Evolutionary conservation across 2,797 vertebrate genomes (phyloP), one percentile per base, ranked within the genome.

Genomic region (Sebastes baramenuke): DNA sequence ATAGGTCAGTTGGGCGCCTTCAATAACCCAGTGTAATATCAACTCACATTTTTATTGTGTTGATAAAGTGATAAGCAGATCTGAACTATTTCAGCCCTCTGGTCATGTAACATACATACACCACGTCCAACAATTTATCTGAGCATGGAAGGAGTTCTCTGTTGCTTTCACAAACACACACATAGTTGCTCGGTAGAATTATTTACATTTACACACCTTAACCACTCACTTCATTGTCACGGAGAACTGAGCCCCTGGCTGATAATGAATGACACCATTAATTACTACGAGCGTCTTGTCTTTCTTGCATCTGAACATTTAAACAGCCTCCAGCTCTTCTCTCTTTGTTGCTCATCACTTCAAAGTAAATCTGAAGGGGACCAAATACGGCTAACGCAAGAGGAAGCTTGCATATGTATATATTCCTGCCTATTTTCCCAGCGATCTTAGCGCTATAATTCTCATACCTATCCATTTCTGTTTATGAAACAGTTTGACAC

Each of bases 381-480:
- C 58, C 70, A 73, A 56, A 66, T 60, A 22, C 66, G 80, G 38
- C 24, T 18, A 52, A 74, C 27, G 22, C 38, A 42, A 59, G 22
- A 18, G 16, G 29, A 52, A 52, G 18, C 20, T 52, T 27, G 9
- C 36, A 66, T 42, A 27, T 25, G n/a, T 38, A 38, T 72, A 29
- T 58, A 67, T 29, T 75, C 56, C 29, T 24, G n/a, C 27, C 16
- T 56, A 13, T 66, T 38, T 74, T 71, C 67, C n/a, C 25, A 49
- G 27, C 59, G 34, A 54, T 46, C 64, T 18, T 18, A 14, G 8
- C 38, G 9, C 65, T 67, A n/a, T 54, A 49, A 68, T 77, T 89
- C 72, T 77, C 55, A 80, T 36, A 60, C 58, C 16, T 83, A 78
- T 75, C 36, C 56, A 14, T 77, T 87, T 83, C 59, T 77, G 72